These are phyloP conservation scores for Enhydra lutris DNA, from an alignment of 2,113 vertebrate species.

Conservation along the genomic window DNA sequence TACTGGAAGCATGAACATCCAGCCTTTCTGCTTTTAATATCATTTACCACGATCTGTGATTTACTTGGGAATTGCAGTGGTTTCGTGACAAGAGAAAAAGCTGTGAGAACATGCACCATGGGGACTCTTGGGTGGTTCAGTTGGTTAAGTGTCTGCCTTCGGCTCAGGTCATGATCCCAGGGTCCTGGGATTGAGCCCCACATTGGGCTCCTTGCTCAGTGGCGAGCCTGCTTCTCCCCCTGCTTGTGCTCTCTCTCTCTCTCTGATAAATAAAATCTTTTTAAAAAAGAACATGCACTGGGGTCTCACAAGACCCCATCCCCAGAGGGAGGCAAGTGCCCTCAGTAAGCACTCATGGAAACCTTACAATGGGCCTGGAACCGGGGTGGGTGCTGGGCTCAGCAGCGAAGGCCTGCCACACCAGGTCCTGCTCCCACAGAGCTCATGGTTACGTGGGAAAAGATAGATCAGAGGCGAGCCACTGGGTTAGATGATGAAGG, in stretches of 20 bases:
- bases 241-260: too few relatives aligned
- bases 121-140: too few relatives aligned
- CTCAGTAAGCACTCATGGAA: too few relatives aligned
- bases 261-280: too few relatives aligned
- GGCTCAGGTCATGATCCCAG: too few relatives aligned
- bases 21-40: background rate
- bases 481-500: background rate
- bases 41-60: background rate
- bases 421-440: background rate
- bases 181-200: too few relatives aligned
- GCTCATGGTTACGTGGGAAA: background rate
- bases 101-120: too few relatives aligned
- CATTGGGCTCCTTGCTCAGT: too few relatives aligned
- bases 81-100: background rate
- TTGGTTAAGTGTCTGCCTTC: too few relatives aligned
- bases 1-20: background rate
- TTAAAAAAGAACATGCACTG: too few relatives aligned
- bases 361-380: accelerated
- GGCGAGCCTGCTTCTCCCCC: too few relatives aligned
- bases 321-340: background rate
- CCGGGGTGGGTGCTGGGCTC: background rate
- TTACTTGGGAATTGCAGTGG: background rate
- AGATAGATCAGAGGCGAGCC: background rate
- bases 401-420: accelerated
- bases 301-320: background rate